Base-by-base conservation (phyloP, 2,113 vertebrate species). In the Theropithecus gelada region DNA sequence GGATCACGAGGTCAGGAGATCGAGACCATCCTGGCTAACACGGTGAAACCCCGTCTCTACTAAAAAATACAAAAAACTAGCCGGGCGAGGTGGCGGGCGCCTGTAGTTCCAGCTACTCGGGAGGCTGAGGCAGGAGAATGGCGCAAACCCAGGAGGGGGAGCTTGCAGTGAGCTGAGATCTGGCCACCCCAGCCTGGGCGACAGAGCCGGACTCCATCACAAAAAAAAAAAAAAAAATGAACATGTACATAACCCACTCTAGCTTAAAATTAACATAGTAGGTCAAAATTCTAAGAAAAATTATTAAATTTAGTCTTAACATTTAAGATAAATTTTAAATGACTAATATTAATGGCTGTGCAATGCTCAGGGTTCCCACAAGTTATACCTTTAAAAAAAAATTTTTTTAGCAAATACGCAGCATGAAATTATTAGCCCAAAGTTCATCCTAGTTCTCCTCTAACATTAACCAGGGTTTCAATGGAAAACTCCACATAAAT, bases 261-360 rank as follows among this genome's bases (percentile, higher is more conserved):
- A 84, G n/a, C 30, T 93, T 92, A 92, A 94, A 97, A 64, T 84
- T 72, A 91, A 86, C 93, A 76, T 85, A 89, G 59, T 55, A 80
- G 50, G 38, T 81, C 43, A 90, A 89, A 97, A 90, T 92, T 95
- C 57, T 97, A 43, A 88, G n/a, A 80, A 94, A 83, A 96, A 55
- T 83, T 38, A 32, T 57, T 95, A 80, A 85, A 85, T 48, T 82
- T 88, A 32, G n/a, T 48, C 59, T 94, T 94, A 95, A 96, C 0
- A 25, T 96, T 97, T 93, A 85, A 97, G 94, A 92, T 59, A 85
- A 82, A 64, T 25, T 87, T 79, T 82, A 76, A 84, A 94, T 70
- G 0, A 14, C 32, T 92, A 94, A 92, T 57, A 70, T 4, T 86
- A 85, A 89, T 72, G 35, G 43, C 64, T 52, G 3, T 79, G 35